Base-by-base conservation (phyloP, 2,888 invertebrate species). In the Eristalinus sepulchralis region DNA sequence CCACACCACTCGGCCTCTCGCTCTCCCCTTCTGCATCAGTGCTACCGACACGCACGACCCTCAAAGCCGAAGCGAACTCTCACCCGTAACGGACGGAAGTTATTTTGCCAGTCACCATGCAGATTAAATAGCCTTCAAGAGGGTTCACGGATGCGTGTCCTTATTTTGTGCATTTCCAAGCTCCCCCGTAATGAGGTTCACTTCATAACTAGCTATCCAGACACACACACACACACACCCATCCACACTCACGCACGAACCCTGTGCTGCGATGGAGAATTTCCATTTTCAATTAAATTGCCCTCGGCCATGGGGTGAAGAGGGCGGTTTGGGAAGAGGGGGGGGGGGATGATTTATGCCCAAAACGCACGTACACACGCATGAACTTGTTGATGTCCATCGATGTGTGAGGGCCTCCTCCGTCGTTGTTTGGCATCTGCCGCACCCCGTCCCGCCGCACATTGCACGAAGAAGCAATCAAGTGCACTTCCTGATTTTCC, bases 21-120 rank as follows among this genome's bases (percentile, higher is more conserved):
- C 34, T 47, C 47, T 5, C 17, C 4, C 47, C 17, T 17, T 5
- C n/a, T n/a, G n/a, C 5, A 5, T 5, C 17, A 1, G 17, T 9
- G 34, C 10, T 34, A 24, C 27, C 64, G 39, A 63, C n/a, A n/a
- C 33, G 17, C 8, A 39, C 13, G 20, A 64, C 33, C 62, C 11
- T 39, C 39, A 13, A 53, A 13, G 53, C 71, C 22, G 60, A 47
- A 36, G 39, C 39, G 39, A 47, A 47, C 39, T 47, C 47, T 47
- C 57, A 71, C 57, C 68, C 67, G 63, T 11, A 78, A 53, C 78
- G 75, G 83, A 86, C 75, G 82, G 83, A 86, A 83, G 79, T 75
- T 75, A 83, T 86, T 86, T 85, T 73, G 17, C 78, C 79, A 83
- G 85, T 77, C 81, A 82, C 81, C 81, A 67, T 78, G 64, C 60